A percentile compares a stretch with the other conserved stretches of the same genome.
Evolutionary conservation across 2,797 vertebrate species (phyloP).

Genomic region (Poecilia wingei): DNA sequence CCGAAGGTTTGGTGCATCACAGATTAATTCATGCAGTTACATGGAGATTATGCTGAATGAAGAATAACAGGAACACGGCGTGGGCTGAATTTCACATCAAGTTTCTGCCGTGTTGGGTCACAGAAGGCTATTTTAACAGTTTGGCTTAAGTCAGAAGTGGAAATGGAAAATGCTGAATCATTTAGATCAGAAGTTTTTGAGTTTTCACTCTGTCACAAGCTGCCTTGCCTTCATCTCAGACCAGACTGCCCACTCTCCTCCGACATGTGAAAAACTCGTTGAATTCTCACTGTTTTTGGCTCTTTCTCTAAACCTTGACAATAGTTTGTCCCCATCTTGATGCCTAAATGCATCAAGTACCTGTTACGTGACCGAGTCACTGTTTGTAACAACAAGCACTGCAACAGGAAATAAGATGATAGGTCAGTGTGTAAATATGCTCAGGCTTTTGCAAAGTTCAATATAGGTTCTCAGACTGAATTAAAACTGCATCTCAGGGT

Average conservation of each 20-base stretch:
- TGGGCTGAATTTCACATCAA: not conserved
- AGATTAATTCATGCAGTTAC: not conserved
- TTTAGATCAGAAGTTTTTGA: not conserved
- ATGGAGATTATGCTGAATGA: not conserved
- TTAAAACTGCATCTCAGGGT: not conserved
- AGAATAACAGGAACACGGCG: not conserved
- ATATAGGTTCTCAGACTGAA: not conserved
- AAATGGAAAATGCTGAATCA: not conserved
- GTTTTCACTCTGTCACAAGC: not conserved
- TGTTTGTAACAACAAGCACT: not conserved
- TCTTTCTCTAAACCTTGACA: not conserved
- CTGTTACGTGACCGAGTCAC: not conserved
- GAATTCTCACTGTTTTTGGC: not conserved
- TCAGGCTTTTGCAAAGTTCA: not conserved
- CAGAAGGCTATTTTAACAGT: not conserved
- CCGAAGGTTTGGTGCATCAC: not conserved
- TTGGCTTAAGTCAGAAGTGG: not conserved
- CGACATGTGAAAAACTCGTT: not conserved
- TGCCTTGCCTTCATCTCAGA: not conserved
- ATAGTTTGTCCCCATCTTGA: not conserved
- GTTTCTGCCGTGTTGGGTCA: not conserved
- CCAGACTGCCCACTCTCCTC: not conserved
- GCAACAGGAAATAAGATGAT: not conserved
- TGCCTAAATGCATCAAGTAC: not conserved
- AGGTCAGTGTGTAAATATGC: not conserved